A percentile compares a stretch with the other conserved stretches of the same genome.
phyloP scores from a whole-genome alignment of 2,113 vertebrate genomes.

The Pseudopipra pipra region DNA sequence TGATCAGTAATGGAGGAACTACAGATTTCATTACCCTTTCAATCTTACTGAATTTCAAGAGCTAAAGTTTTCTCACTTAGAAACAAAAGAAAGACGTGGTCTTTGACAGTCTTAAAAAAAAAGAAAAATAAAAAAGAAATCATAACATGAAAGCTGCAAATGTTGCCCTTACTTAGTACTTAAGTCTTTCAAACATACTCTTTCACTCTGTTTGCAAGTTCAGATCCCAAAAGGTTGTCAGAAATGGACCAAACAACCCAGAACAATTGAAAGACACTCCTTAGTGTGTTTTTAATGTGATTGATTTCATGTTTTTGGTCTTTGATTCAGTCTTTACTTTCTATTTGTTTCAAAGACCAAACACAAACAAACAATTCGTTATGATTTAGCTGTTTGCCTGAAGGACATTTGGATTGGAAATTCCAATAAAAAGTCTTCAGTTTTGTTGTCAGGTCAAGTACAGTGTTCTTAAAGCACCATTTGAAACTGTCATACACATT shows the following conservation, averaged over 20 bases:
- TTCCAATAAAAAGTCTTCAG: not conserved
- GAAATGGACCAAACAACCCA: not conserved
- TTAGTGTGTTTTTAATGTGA: not conserved
- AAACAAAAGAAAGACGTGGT: not conserved
- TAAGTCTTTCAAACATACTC: not conserved
- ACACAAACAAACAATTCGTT: not conserved
- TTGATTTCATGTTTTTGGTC: not conserved
- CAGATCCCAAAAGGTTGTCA: not conserved
- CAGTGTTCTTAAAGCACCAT: not conserved
- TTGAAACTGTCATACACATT: not conserved
- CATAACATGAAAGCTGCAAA: not conserved
- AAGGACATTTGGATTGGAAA: not conserved
- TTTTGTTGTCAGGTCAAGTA: slow-evolving; percentile 4
- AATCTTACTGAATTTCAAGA: not conserved
- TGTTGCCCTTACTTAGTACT: not conserved
- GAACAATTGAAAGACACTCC: not conserved
- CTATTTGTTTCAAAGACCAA: not conserved
- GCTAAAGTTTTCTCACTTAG: not conserved
- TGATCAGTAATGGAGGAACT: not conserved
- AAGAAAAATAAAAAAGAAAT: not conserved
- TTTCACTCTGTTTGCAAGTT: slow-evolving; percentile 2
- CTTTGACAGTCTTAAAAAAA: not conserved
- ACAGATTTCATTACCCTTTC: not conserved
- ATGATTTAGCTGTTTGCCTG: not conserved
- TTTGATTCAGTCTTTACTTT: not conserved